Evolutionary conservation across 2,113 vertebrate species (phyloP).

Genomic region (Sardina pilchardus): DNA sequence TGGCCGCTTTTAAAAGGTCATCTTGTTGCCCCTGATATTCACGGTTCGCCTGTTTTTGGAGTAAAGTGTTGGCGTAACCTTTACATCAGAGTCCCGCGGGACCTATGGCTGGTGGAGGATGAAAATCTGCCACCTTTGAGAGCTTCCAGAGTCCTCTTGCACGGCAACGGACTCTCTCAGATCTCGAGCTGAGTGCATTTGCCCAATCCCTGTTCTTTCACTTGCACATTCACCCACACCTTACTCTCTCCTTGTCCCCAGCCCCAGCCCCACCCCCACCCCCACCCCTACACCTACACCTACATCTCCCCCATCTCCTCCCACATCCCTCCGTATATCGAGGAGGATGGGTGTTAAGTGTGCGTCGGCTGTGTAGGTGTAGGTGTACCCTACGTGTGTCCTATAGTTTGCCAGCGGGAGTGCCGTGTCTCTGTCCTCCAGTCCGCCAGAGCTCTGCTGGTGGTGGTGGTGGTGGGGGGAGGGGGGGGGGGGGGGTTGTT

Average conservation of each 20-base stretch:
- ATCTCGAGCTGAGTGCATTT: neutral
- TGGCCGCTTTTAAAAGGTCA: conserved; percentile 39
- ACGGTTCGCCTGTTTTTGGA: conserved; percentile 26
- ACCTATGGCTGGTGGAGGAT: conserved; percentile 15
- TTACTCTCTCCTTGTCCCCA: neutral
- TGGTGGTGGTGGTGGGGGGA: no score
- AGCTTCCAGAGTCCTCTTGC: neutral
- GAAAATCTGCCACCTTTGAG: conserved; percentile 27
- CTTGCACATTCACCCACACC: no score
- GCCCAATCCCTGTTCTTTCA: neutral
- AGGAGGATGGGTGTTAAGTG: neutral
- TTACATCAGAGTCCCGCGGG: conserved; percentile 43
- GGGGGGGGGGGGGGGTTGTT: no score
- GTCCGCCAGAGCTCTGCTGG: neutral
- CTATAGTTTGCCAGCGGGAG: neutral
- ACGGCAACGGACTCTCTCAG: neutral
- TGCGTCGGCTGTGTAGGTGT: neutral
- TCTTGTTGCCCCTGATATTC: conserved; percentile 27
- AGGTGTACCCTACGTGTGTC: neutral
- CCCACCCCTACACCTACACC: neutral
- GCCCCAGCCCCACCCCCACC: neutral
- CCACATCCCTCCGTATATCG: neutral
- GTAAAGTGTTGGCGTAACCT: conserved; percentile 37
- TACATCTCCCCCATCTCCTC: neutral
- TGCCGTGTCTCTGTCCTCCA: neutral